Conservation (phyloP, 2,888 invertebrate genomes). For the Subacronicta megacephala region DNA sequence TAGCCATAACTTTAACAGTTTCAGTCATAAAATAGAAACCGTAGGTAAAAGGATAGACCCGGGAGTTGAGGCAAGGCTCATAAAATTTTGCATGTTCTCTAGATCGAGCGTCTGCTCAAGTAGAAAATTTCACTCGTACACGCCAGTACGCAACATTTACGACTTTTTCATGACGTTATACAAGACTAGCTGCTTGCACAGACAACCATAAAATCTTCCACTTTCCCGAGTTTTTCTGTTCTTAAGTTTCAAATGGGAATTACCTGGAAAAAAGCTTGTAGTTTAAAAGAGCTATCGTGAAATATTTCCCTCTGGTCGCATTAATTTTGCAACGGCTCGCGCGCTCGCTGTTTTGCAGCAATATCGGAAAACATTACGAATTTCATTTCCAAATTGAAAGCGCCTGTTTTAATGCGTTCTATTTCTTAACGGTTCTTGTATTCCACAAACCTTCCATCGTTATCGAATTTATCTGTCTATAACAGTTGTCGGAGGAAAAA, state of each 20-base stretch:
- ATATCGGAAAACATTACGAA: constrained; percentile 61
- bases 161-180: constrained; percentile 81
- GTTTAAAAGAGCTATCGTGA: constrained; percentile 54
- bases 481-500: constrained; percentile 63
- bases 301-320: constrained; percentile 60
- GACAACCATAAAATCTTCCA: constrained; percentile 77
- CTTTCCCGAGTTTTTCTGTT: constrained; percentile 62
- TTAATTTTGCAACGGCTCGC: constrained; percentile 60
- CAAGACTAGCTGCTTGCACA: constrained; percentile 72
- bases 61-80: constrained; percentile 68
- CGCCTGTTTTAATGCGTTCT: constrained; percentile 45
- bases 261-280: constrained; percentile 54
- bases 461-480: constrained; percentile 64
- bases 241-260: constrained; percentile 63
- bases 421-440: constrained; percentile 31
- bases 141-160: constrained; percentile 82
- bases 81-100: constrained; percentile 81
- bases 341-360: constrained; percentile 47
- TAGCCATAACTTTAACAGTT: constrained; percentile 65
- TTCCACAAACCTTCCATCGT: constrained; percentile 44
- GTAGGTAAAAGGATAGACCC: constrained; percentile 61
- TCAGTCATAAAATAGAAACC: constrained; percentile 68
- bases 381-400: constrained; percentile 57
- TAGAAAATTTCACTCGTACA: constrained; percentile 81
- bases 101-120: constrained; percentile 75